A percentile compares a stretch with the other conserved stretches of the same genome.
phyloP scores from a whole-genome alignment of 2,113 vertebrate genomes.

The Ictidomys tridecemlineatus region DNA sequence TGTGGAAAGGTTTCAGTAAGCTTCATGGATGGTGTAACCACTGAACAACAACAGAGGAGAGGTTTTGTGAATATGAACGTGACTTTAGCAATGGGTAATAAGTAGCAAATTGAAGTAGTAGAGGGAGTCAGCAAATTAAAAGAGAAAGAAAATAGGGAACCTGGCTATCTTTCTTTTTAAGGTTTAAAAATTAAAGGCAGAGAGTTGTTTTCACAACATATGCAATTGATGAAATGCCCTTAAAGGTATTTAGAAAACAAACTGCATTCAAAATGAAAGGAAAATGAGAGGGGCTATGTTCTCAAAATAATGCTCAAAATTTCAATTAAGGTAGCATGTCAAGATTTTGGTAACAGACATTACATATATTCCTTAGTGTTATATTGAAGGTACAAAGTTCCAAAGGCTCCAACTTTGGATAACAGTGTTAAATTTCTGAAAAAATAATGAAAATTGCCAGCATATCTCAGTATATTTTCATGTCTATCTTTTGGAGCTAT shows the following conservation, averaged over 20 bases:
- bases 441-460: background rate
- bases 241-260: conserved; percentile 4
- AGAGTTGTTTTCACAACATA: background rate
- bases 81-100: background rate
- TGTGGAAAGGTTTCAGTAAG: background rate
- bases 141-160: background rate
- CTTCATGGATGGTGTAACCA: background rate
- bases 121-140: background rate
- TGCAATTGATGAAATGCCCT: background rate
- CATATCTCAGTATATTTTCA: background rate
- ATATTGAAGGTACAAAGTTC: background rate
- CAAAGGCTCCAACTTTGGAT: background rate
- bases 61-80: background rate
- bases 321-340: background rate
- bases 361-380: background rate
- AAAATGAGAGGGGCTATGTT: background rate
- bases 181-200: background rate
- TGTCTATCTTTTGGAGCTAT: background rate
- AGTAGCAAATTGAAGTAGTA: background rate
- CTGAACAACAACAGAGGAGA: background rate
- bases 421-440: background rate
- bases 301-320: conserved; percentile 38
- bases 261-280: background rate
- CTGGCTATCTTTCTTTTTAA: background rate
- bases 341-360: conserved; percentile 9